Base-by-base conservation (phyloP, 2,113 vertebrate species). In the Coptodon bakossiorum region DNA sequence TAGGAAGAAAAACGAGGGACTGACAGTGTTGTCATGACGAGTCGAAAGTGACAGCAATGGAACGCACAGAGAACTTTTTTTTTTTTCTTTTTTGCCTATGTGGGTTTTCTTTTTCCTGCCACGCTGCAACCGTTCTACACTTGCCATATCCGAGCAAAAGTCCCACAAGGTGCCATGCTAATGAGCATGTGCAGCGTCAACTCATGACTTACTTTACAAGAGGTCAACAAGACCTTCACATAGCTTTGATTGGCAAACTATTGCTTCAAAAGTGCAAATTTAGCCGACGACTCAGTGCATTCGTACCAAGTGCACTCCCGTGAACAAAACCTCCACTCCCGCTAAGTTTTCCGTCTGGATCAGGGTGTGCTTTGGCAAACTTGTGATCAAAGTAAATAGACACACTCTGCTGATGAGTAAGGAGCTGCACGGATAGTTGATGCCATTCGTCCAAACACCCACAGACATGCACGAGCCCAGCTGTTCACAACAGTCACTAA, bases 341-440 rank as follows among this genome's bases (percentile, higher is more conserved):
- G 52, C 48, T 34, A 31, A 57, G 31, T 84, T 89, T 52, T 83
- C 52, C 24, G 1, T 85, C 63, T 81, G 53, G 84, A 90, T 93
- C 87, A 71, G 86, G 19, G 22, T 87, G 84, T 91, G 80, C 85
- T 90, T 81, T 7, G 66, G 68, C 90, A 92, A 90, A 85, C 87
- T 76, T 93, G 84, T 80, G 76, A 91, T 93, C 66, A 90, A 86
- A 91, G 92, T 93, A 91, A 95, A 93, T 87, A 93, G 89, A 93
- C 79, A 24, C 1, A n/a, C 19, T 66, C 84, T 78, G 63, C 61
- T 80, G 76, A 87, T 91, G 90, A 88, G 85, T 86, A 83, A 90
- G 85, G 52, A 61, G 83, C 53, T 10, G 9, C 87, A 79, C 53
- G 86, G 59, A 73, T 40, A 40, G 63, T 34, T 68, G 83, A 78